A percentile compares a stretch with the other conserved stretches of the same genome.
These are phyloP conservation scores for Bothrops alternatus DNA, from an alignment of 2,797 vertebrate species.

Conservation along the genomic window DNA sequence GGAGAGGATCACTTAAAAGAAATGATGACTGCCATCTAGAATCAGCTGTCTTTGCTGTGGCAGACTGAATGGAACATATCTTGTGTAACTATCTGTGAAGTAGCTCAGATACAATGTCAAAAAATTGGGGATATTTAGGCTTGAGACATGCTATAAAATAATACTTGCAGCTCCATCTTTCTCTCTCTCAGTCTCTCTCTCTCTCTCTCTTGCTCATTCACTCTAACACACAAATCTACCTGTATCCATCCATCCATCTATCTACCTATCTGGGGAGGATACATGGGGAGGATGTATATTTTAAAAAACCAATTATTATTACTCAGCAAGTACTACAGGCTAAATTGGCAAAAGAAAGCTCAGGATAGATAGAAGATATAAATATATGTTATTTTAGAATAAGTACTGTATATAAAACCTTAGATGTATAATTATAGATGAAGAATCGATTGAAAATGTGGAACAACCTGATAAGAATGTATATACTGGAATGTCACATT, in stretches of 20 bases:
- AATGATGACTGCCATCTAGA: constrained; percentile 54
- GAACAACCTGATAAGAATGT: too few species aligned
- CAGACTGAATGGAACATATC: not conserved
- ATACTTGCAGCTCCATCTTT: not conserved
- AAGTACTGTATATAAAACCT: too few species aligned
- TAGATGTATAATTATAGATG: too few species aligned
- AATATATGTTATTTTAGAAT: too few species aligned
- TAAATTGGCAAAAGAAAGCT: not conserved
- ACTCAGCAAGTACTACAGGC: too few species aligned
- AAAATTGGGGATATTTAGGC: not conserved
- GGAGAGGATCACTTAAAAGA: constrained; percentile 59
- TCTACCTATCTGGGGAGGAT: too few species aligned
- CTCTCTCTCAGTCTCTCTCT: not conserved
- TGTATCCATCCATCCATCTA: too few species aligned
- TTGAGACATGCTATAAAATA: not conserved
- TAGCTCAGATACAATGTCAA: not conserved
- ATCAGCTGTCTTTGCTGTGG: constrained; percentile 47
- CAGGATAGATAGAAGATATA: too few species aligned
- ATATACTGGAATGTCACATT: too few species aligned
- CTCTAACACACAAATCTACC: not conserved
- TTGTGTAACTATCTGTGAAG: not conserved
- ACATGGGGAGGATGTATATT: too few species aligned
- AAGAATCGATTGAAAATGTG: too few species aligned
- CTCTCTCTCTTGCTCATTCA: not conserved
- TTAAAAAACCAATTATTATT: too few species aligned